phyloP scores from a whole-genome alignment of 1,140 invertebrate species.

The Sinonovacula constricta region DNA sequence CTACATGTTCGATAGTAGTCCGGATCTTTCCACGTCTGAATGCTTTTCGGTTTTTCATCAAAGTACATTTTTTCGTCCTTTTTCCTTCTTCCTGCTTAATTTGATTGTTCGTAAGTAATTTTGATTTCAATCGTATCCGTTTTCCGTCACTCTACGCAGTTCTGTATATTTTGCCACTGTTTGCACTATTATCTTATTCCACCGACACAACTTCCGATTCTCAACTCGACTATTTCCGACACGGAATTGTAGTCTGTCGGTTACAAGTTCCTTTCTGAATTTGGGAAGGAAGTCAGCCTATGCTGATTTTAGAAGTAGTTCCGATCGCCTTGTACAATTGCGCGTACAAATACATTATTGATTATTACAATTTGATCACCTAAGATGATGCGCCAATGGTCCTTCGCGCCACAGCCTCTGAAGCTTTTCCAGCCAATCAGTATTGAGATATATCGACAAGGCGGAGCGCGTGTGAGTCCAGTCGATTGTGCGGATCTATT shows the following conservation, averaged over 20 bases:
- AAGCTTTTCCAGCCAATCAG: neutral
- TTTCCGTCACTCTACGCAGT: conserved; percentile 48
- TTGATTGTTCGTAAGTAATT: no score
- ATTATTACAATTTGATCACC: conserved; percentile 43
- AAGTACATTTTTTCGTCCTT: no score
- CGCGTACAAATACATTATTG: conserved; percentile 45
- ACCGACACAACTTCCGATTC: conserved; percentile 42
- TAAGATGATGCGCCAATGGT: neutral
- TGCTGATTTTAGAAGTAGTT: conserved; percentile 52
- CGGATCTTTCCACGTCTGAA: conserved; percentile 65
- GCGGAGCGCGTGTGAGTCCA: no score
- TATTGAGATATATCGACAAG: neutral
- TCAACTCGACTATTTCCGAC: conserved; percentile 48
- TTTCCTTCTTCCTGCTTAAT: conserved; percentile 38
- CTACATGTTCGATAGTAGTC: conserved; percentile 66
- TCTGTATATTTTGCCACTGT: conserved; percentile 39
- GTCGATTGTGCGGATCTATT: no score
- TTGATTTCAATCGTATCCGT: conserved; percentile 23
- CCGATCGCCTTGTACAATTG: conserved; percentile 40
- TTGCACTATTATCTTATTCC: conserved; percentile 48
- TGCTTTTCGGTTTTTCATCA: conserved; percentile 51
- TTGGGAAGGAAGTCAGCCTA: conserved; percentile 50
- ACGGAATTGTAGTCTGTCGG: conserved; percentile 41
- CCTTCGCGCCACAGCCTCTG: neutral
- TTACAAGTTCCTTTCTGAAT: conserved; percentile 47